Evolutionary conservation across 2,888 invertebrate species (phyloP), one percentile per base, ranked within the genome.

Genomic region (Cryptus armator): DNA sequence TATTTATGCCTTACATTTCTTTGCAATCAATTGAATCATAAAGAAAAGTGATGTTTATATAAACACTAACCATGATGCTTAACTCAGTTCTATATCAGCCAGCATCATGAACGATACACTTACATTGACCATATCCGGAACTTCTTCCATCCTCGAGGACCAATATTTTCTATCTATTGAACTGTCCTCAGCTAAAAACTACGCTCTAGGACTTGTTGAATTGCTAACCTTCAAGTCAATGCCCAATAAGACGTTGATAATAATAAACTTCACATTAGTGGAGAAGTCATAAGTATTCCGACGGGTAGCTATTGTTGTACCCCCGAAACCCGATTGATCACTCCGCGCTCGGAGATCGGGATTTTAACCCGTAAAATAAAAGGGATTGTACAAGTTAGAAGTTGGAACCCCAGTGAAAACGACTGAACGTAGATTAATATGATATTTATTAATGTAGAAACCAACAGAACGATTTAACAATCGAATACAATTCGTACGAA

Each of bases 171-270:
- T 89, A 9, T 87, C 89, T 0, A 89, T 91, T 64, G 89, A 90
- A 53, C 83, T 91, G 16, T 84, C 87, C 32, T 29, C 74, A 14
- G 62, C 74, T 37, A 83, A 88, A 75, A 87, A 88, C 37, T 91
- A 90, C 85, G 85, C 80, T 67, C 87, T 92, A 19, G 91, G 90
- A 7, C 86, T 19, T 0, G 19, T 19, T 92, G 90, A 91, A 80
- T 88, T 92, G 24, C 77, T 90, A 62, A 90, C 91, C n/a, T 92
- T 89, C 71, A 89, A 91, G 81, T 87, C 90, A 5, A 91, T 92
- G 76, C 90, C 91, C 1, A 93, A 93, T 86, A 88, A 1, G 91
- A 92, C 85, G 81, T 86, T 51, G 86, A 81, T 66, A 90, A 92
- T 81, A 92, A 81, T 32, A 84, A 74, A 81, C 29, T 81, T 67